Percentiles rank a stretch among this genome's conserved stretches.
Conservation (phyloP, 2,888 invertebrate species). For the Podabrus alpinus region DNA sequence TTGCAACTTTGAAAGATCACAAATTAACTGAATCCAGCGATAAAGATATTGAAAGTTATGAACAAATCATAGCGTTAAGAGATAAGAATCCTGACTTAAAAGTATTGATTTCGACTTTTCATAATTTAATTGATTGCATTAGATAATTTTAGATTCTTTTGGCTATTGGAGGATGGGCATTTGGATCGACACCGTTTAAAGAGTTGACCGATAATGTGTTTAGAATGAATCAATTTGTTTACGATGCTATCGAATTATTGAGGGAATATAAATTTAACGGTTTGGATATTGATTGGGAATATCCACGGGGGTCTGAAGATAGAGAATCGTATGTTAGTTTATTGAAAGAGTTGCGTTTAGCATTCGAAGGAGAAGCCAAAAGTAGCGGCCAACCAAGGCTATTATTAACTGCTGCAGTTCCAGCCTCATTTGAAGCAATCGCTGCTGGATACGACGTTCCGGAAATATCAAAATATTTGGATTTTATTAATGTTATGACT, state of each 20-base stretch:
- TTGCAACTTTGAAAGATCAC: constrained; percentile 87
- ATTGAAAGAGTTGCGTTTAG: constrained; percentile 83
- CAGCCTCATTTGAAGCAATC: constrained; percentile 91
- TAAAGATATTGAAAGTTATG: constrained; percentile 85
- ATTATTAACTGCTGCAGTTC: constrained; percentile 79
- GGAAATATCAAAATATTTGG: constrained; percentile 90
- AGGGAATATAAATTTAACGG: constrained; percentile 91
- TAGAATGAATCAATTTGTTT: constrained; percentile 94
- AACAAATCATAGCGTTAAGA: constrained; percentile 80
- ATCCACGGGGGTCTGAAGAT: constrained; percentile 88
- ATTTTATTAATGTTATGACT: constrained; percentile 94
- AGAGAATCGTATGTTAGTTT: constrained; percentile 82
- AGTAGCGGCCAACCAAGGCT: constrained; percentile 78
- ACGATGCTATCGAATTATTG: constrained; percentile 91
- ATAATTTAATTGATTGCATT: neutral
- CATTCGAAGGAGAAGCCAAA: constrained; percentile 92
- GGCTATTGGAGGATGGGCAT: constrained; percentile 95
- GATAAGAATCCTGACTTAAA: constrained; percentile 88
- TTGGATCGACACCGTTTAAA: constrained; percentile 93
- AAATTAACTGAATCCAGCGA: constrained; percentile 79
- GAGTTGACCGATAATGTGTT: constrained; percentile 89
- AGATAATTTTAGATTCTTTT: constrained; percentile 66
- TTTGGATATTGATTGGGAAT: constrained; percentile 93
- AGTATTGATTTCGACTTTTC: constrained; percentile 54
- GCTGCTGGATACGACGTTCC: constrained; percentile 93